Percentiles rank a stretch among this genome's conserved stretches.
These are phyloP conservation scores for Pogonus chalceus DNA, from an alignment of 1,140 invertebrate genomes.

Conservation along the genomic window DNA sequence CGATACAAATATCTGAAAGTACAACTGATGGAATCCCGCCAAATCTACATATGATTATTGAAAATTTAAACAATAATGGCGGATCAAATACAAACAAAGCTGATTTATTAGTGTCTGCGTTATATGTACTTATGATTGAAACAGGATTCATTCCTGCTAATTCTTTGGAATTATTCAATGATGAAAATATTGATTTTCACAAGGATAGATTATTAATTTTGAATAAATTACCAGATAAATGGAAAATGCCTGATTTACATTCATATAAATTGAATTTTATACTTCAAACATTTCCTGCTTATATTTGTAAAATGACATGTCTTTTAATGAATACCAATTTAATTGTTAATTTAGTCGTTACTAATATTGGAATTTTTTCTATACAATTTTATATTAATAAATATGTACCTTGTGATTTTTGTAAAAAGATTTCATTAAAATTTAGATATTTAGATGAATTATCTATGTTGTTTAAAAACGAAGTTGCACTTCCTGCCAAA, in stretches of 20 bases:
- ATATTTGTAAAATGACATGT: neutral
- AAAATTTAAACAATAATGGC: constrained; percentile 2
- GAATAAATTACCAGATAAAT: constrained; percentile 15
- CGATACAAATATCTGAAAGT: constrained; percentile 19
- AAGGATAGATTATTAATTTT: constrained; percentile 18
- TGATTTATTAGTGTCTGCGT: constrained; percentile 25
- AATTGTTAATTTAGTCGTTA: constrained; percentile 3
- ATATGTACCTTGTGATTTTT: no score
- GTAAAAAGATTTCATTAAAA: constrained; percentile 8
- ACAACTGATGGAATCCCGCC: constrained; percentile 18
- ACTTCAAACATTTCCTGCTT: neutral
- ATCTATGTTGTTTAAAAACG: constrained; percentile 25
- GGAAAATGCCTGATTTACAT: constrained; percentile 14
- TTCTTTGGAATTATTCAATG: constrained; percentile 9
- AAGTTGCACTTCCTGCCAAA: constrained; percentile 25
- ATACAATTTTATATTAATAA: constrained; percentile 24
- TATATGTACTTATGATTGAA: constrained; percentile 31
- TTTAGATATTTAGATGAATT: constrained; percentile 27
- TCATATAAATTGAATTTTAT: neutral
- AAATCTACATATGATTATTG: constrained; percentile 17
- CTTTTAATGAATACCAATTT: neutral
- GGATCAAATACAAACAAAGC: constrained; percentile 12
- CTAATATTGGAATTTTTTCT: constrained; percentile 25
- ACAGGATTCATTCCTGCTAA: constrained; percentile 25
- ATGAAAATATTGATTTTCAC: constrained; percentile 20